Evolutionary conservation across 1,140 invertebrate genomes (phyloP), one percentile per base, ranked within the genome.

Genomic region (Popillia japonica): DNA sequence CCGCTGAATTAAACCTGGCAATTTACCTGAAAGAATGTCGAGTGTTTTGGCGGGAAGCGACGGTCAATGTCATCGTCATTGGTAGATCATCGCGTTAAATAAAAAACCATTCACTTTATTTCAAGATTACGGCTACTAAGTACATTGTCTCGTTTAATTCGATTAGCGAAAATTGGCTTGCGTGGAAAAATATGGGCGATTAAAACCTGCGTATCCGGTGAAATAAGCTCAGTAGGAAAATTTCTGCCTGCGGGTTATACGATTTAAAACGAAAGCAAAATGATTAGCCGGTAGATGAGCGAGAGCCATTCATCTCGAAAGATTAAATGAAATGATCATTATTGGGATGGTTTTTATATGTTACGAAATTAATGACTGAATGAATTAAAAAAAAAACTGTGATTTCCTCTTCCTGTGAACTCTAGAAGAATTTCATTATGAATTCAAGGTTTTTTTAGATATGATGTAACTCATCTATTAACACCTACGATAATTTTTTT

Each of bases 1-100:
- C 74, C 74, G n/a, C 22, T 44, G 42, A 55, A 75, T 77, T 14
- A 61, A 64, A 78, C 55, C 77, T 77, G 68, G 77, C 77, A 72
- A 81, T 78, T 78, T 80, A 81, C 79, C 80, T 81, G 79, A 72
- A 78, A 77, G 79, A 81, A 81, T 81, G 80, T 75, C 78, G 79
- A 81, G 79, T 81, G 79, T 81, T 81, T 81, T 81, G 80, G 80
- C 80, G 80, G 80, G 80, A 81, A 81, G 78, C 79, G 59, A 78
- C 78, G 79, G 80, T 81, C 80, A 81, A 81, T 81, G 80, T 80
- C 80, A 79, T 80, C 72, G 61, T 40, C 77, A 78, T 78, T 48
- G 23, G 42, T 59, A 41, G 27, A 40, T 73, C 40, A 42, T 42
- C 72, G 40, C n/a, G 72, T 11, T 40, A 40, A 42, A 73, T 73